Evolutionary conservation across 2,113 vertebrate genomes (phyloP).

Genomic region (Hucho hucho): DNA sequence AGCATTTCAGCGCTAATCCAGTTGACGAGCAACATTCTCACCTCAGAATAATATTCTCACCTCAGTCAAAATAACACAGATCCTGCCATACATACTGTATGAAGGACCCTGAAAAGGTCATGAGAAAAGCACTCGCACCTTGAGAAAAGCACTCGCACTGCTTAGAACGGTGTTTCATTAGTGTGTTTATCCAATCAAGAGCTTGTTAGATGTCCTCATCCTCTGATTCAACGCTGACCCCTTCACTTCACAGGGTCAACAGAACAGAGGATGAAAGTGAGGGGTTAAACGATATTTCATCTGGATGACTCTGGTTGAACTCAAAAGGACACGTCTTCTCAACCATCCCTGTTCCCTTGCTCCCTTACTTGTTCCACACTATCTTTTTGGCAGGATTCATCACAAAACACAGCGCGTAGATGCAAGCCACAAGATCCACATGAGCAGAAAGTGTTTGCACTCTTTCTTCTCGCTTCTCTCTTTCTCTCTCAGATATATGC

Average conservation of each 20-base stretch:
- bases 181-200: background rate
- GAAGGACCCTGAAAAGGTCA: background rate
- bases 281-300: background rate
- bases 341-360: background rate
- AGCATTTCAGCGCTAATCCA: constrained; percentile 7
- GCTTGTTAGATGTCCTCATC: background rate
- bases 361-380: background rate
- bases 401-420: background rate
- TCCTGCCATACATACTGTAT: background rate
- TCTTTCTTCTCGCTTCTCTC: background rate
- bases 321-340: background rate
- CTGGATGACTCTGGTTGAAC: background rate
- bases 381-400: background rate
- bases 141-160: too few relatives aligned
- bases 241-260: background rate
- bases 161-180: background rate
- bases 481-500: background rate
- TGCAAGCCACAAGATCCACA: background rate
- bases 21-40: background rate
- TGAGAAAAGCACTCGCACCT: background rate
- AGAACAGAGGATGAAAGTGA: background rate
- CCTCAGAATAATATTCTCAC: constrained; percentile 10
- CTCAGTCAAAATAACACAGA: background rate
- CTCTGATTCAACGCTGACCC: background rate
- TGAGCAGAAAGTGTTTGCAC: background rate